Conservation (phyloP, 2,113 vertebrate genomes). For the Platysteira castanea region DNA sequence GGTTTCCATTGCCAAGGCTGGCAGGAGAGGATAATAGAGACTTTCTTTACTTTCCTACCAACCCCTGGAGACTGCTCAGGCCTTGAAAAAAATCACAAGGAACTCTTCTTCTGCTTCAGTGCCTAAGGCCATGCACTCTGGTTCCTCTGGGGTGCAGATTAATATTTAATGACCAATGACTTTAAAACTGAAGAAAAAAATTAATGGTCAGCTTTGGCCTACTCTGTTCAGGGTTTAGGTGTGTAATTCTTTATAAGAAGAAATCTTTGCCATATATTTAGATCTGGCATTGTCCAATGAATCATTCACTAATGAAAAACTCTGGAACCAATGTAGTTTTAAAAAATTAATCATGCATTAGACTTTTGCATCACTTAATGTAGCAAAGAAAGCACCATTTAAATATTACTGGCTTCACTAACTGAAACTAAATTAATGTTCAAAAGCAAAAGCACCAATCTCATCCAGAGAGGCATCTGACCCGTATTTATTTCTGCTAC, state of each 20-base stretch:
- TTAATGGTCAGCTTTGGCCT: background rate
- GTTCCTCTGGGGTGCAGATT: background rate
- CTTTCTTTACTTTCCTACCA: background rate
- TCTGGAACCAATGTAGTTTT: background rate
- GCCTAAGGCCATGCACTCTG: background rate
- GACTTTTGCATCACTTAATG: background rate
- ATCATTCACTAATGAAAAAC: slow-evolving; percentile 27
- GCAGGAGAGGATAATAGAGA: background rate
- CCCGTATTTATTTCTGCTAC: background rate
- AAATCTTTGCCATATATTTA: slow-evolving; percentile 5
- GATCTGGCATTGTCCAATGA: background rate
- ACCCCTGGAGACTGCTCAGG: background rate
- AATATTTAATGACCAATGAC: background rate
- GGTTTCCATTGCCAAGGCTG: background rate
- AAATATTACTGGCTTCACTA: slow-evolving; percentile 19
- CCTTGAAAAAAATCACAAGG: background rate
- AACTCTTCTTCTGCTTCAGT: background rate
- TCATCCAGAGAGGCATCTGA: background rate
- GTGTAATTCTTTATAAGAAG: background rate
- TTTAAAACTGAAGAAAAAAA: background rate
- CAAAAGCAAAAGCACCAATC: background rate
- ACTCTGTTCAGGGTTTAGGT: background rate
- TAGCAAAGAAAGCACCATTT: background rate
- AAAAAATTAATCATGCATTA: background rate
- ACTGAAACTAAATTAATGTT: background rate